Percentiles rank a stretch among this genome's conserved stretches.
These are phyloP conservation scores for Phorcus lineatus DNA, from an alignment of 2,888 invertebrate genomes.

Conservation along the genomic window DNA sequence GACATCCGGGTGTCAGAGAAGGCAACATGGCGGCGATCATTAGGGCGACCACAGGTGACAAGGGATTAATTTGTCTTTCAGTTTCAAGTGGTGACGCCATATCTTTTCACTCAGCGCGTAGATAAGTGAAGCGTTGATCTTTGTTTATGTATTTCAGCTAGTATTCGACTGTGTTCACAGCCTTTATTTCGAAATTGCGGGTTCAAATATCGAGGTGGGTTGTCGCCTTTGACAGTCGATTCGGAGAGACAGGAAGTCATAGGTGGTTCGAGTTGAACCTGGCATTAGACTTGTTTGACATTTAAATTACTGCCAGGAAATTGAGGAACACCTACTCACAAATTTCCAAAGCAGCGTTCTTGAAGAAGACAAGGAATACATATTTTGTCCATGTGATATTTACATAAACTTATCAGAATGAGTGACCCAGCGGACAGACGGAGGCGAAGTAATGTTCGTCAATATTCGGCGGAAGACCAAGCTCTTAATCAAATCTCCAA, in stretches of 20 bases:
- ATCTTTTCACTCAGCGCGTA: neutral
- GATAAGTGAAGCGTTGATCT: no score
- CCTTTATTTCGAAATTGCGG: no score
- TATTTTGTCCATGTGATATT: slow-evolving; percentile 2
- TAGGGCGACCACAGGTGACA: slow-evolving; percentile 6
- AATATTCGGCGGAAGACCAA: slow-evolving; percentile 94
- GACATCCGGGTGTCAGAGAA: slow-evolving; percentile 23
- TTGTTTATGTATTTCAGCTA: no score
- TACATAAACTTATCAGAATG: neutral
- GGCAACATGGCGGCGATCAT: slow-evolving; percentile 21
- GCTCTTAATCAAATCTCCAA: slow-evolving; percentile 97
- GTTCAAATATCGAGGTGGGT: no score
- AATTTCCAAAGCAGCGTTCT: no score
- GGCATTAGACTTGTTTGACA: no score
- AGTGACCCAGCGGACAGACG: slow-evolving; percentile 72
- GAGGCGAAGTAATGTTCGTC: slow-evolving; percentile 86
- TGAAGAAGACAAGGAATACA: neutral
- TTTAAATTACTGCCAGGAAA: no score
- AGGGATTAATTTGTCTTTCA: slow-evolving; percentile 10
- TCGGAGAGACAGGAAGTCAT: no score
- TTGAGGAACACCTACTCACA: no score
- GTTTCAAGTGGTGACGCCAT: neutral
- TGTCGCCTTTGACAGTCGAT: no score
- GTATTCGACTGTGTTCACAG: no score
- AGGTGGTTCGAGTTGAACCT: no score